Percentiles rank a stretch among this genome's conserved stretches.
Conservation (phyloP, 2,113 vertebrate species). For the Osmerus eperlanus region DNA sequence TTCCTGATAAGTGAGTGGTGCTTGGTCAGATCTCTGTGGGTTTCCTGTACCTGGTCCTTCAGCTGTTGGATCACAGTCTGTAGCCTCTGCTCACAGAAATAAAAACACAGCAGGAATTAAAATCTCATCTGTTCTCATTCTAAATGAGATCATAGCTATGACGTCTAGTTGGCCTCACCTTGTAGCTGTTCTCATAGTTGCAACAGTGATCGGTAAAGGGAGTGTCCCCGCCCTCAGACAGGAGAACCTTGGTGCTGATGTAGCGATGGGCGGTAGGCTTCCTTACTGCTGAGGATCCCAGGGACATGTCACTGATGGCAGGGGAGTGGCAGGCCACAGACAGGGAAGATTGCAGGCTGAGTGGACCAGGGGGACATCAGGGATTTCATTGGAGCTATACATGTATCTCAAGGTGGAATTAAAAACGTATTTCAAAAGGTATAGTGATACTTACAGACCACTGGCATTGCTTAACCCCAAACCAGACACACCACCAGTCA, state of each 20-base stretch:
- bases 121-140: background rate
- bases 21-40: constrained; percentile 82
- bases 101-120: background rate
- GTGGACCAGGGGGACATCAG: background rate
- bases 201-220: constrained; percentile 78
- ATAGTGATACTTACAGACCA: constrained; percentile 43
- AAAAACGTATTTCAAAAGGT: too few species aligned
- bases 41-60: constrained; percentile 83
- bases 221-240: constrained; percentile 72
- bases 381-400: background rate
- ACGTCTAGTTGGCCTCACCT: constrained; percentile 57
- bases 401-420: background rate
- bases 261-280: constrained; percentile 78
- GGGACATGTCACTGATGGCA: constrained; percentile 58
- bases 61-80: constrained; percentile 77
- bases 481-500: constrained; percentile 45
- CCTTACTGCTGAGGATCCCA: constrained; percentile 58
- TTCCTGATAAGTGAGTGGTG: constrained; percentile 83
- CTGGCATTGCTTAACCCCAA: constrained; percentile 52
- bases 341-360: constrained; percentile 55
- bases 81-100: constrained; percentile 61
- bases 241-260: constrained; percentile 82
- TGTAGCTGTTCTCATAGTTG: constrained; percentile 75
- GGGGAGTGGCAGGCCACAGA: constrained; percentile 64
- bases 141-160: background rate